Conservation (phyloP, 2,113 vertebrate species). For the Vombatus ursinus region DNA sequence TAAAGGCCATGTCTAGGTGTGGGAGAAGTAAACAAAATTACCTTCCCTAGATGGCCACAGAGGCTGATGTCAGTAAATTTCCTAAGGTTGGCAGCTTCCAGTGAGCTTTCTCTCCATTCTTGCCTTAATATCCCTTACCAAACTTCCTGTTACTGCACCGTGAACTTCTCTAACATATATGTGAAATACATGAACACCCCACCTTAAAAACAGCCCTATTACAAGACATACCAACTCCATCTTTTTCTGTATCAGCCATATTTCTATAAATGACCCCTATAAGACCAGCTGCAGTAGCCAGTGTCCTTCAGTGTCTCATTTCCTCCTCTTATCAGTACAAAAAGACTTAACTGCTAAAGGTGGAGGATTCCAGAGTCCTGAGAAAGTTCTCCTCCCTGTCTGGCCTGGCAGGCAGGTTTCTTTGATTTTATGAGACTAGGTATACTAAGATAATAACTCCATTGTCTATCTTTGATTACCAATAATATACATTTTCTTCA, state of each 20-base stretch:
- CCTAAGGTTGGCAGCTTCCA: background rate
- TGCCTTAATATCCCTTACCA: background rate
- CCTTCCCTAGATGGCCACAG: background rate
- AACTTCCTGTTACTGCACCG: background rate
- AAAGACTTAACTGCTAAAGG: background rate
- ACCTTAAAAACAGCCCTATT: background rate
- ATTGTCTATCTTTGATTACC: background rate
- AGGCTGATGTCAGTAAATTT: background rate
- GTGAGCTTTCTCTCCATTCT: background rate
- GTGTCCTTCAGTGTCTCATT: background rate
- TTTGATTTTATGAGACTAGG: background rate
- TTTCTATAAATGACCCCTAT: background rate
- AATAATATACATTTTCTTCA: background rate
- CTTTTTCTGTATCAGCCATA: background rate
- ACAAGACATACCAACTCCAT: background rate
- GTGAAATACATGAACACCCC: background rate
- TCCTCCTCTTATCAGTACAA: background rate
- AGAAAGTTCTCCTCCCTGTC: background rate
- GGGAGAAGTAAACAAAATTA: background rate
- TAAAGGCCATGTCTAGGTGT: constrained; percentile 5
- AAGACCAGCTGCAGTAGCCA: background rate
- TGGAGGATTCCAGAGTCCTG: background rate
- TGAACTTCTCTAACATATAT: background rate
- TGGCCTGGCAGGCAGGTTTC: background rate
- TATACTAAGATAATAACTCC: background rate